Evolutionary conservation across 2,113 vertebrate species (phyloP), one percentile per base, ranked within the genome.

Genomic region (Atractosteus spatula): DNA sequence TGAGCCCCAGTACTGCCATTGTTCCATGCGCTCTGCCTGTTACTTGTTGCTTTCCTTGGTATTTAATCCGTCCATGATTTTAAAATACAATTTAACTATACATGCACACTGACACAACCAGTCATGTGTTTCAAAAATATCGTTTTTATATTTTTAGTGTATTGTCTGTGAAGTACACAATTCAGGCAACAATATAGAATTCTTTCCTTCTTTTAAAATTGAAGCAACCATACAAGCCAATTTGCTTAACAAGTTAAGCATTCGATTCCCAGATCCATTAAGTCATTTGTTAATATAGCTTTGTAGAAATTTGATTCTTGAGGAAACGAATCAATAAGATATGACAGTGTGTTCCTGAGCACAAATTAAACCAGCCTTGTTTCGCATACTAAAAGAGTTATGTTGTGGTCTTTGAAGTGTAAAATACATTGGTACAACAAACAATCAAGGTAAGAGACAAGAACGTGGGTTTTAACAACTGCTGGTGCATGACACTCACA

Each of bases 311-410:
- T 16, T 73, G 67, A 57, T 67, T 55, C 65, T 41, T 54, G 55
- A 67, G 71, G 54, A 67, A 73, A 68, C 59, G 64, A 73, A 68
- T 55, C 65, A 55, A 55, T 59, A 73, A 12, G 8, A 41, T 41
- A 45, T 66, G 63, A 51, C 47, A 41, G 55, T 45, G 68, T 55
- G 44, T 45, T 41, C 42, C 10, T 41, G 43, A 57, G 55, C 41
- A 29, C 42, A 41, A 51, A 68, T 55, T 69, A 69, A 7, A 42
- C 71, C 64, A 45, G 64, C 55, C 65, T 67, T 62, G 43, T 68
- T 74, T 74, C 55, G 10, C n/a, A 47, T 16, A 1, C 56, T 68
- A 44, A 74, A 29, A 55, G 65, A 56, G n/a, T 67, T 44, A 16
- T 7, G 12, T 47, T 66, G 41, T 66, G 12, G 45, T 66, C 47